A percentile compares a stretch with the other conserved stretches of the same genome.
These are phyloP conservation scores for Coluber constrictor DNA, from an alignment of 2,797 vertebrate genomes.

Conservation along the genomic window DNA sequence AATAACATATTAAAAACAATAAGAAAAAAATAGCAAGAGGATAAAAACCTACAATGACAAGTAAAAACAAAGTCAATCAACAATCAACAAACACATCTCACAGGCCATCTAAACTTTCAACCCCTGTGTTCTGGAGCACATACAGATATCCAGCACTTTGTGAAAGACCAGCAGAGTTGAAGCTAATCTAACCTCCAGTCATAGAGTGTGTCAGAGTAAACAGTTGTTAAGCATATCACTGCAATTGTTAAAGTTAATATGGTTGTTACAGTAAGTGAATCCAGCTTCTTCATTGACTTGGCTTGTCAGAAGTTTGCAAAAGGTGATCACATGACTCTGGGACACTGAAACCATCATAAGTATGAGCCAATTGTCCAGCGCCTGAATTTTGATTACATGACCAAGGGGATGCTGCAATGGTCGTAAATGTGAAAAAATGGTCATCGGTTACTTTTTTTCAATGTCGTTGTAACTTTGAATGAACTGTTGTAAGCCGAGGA, in stretches of 20 bases:
- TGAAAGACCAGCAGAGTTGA: neutral
- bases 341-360: neutral
- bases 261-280: neutral
- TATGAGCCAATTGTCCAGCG: neutral
- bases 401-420: neutral
- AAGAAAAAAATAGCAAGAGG: neutral
- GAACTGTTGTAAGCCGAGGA: neutral
- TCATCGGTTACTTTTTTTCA: neutral
- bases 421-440: neutral
- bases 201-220: neutral
- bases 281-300: neutral
- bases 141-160: neutral
- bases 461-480: neutral
- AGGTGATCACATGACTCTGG: neutral
- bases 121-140: neutral
- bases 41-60: neutral
- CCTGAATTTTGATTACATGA: neutral
- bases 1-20: neutral
- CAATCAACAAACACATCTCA: neutral
- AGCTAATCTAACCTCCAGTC: neutral
- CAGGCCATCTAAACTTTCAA: neutral
- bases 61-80: neutral
- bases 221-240: neutral
- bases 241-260: neutral
- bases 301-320: neutral